Base-by-base conservation (phyloP, 2,113 vertebrate genomes). In the Alexandromys fortis region DNA sequence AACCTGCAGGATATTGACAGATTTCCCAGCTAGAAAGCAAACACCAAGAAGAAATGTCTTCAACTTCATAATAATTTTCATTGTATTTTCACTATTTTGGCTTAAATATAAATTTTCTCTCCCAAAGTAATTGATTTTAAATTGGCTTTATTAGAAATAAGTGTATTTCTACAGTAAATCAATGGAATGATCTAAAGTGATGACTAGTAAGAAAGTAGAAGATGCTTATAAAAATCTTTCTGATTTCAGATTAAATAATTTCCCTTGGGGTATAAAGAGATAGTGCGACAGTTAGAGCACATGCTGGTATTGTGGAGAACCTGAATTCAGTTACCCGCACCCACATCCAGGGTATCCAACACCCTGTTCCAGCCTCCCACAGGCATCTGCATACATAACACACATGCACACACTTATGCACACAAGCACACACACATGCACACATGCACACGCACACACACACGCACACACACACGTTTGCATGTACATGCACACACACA, bases 121-220 rank as follows among this genome's bases (percentile, higher is more conserved):
- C n/a, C 63, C 55, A 68, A 63, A 67, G 42, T 93, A 85, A 75
- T 77, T 77, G n/a, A 72, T 76, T 91, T 90, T 26, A 85, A 93
- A 61, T 83, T 92, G 19, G 0, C 21, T 58, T 67, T 68, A 82
- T 86, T 83, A 75, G 35, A 58, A 68, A 26, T 55, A 67, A 11
- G 38, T 24, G 10, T 33, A 86, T 70, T 81, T 4, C 38, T 68
- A 38, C 2, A 70, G 3, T 38, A 35, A 61, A 42, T 91, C 7
- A 14, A 13, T 30, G 2, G 10, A 70, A 38, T 70, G 10, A 70
- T 49, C 86, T 96, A 75, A 24, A 87, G n/a, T 3, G 0, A 33
- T 35, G 30, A 94, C 55, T 82, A 79, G 45, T 52, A 88, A 76
- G 9, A 26, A 3, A 83, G 45, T n/a, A 93, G 14, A 19, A 2